Evolutionary conservation across 2,113 vertebrate species (phyloP).

Genomic region (Nycticorax nycticorax): DNA sequence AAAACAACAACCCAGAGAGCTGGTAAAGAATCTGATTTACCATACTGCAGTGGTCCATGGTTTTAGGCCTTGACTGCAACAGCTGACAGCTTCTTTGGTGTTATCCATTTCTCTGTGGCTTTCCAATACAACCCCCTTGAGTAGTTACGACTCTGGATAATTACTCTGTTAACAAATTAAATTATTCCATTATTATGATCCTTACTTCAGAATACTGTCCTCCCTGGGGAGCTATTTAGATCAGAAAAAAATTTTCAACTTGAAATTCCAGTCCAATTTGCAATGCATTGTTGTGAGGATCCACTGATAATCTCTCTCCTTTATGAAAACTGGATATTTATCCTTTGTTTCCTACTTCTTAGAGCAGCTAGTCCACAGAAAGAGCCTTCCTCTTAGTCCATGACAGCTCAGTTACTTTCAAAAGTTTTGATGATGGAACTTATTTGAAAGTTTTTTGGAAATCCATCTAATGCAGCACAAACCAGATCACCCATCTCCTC

Average conservation of each 20-base stretch:
- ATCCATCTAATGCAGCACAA: background rate
- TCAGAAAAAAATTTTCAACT: background rate
- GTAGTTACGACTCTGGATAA: background rate
- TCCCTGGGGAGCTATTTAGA: background rate
- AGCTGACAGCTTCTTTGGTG: background rate
- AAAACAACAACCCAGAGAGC: background rate
- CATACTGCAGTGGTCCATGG: background rate
- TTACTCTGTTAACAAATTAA: background rate
- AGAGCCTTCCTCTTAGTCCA: background rate
- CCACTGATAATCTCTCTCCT: background rate
- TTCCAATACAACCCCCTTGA: background rate
- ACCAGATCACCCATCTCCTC: slow-evolving; percentile 11
- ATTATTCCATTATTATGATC: background rate
- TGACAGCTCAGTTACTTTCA: background rate
- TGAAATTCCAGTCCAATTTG: background rate
- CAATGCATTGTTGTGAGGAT: background rate
- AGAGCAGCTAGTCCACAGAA: background rate
- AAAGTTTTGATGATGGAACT: background rate
- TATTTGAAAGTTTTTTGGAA: background rate
- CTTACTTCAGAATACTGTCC: background rate
- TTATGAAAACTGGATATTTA: background rate
- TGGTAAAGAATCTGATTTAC: background rate
- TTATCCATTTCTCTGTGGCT: background rate
- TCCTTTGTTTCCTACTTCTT: background rate
- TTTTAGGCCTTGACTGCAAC: background rate